phyloP scores from a whole-genome alignment of 2,888 invertebrate species.

The Ditula angustiorana region DNA sequence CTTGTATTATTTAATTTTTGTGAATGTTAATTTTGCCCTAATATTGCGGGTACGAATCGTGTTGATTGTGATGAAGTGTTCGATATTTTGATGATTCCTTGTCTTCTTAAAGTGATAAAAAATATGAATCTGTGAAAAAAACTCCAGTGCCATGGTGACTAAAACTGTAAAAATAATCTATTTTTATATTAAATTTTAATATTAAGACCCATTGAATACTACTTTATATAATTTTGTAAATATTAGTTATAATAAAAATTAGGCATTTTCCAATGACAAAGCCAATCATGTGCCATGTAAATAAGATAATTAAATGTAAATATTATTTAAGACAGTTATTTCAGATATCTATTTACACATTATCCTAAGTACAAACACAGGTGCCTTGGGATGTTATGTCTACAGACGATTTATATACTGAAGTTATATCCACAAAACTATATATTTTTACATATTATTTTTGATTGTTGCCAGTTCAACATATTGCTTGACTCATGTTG shows the following conservation, averaged over 20 bases:
- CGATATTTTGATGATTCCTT: constrained; percentile 13
- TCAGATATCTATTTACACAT: constrained; percentile 49
- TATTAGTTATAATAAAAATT: constrained; percentile 25
- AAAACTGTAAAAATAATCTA: constrained; percentile 50
- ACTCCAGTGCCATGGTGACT: constrained; percentile 67
- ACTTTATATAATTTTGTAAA: constrained; percentile 27
- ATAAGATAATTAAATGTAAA: constrained; percentile 59
- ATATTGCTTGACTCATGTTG: constrained; percentile 74
- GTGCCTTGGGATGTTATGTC: constrained; percentile 60
- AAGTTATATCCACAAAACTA: constrained; percentile 49
- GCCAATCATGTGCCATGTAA: constrained; percentile 79
- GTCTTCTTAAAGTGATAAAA: constrained; percentile 19
- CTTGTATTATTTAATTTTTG: neutral
- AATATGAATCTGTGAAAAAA: constrained; percentile 47
- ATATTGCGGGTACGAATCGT: constrained; percentile 15
- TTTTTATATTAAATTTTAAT: constrained; percentile 22
- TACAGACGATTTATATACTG: constrained; percentile 43
- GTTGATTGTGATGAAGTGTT: neutral
- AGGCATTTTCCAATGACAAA: constrained; percentile 54
- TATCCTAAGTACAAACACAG: constrained; percentile 62
- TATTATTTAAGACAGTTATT: constrained; percentile 48
- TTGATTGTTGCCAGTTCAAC: constrained; percentile 69
- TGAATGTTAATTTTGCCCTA: constrained; percentile 2
- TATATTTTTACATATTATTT: constrained; percentile 47
- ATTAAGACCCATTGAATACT: constrained; percentile 2